Evolutionary conservation across 2,888 invertebrate species (phyloP).

Genomic region (Teleiodes luculella): DNA sequence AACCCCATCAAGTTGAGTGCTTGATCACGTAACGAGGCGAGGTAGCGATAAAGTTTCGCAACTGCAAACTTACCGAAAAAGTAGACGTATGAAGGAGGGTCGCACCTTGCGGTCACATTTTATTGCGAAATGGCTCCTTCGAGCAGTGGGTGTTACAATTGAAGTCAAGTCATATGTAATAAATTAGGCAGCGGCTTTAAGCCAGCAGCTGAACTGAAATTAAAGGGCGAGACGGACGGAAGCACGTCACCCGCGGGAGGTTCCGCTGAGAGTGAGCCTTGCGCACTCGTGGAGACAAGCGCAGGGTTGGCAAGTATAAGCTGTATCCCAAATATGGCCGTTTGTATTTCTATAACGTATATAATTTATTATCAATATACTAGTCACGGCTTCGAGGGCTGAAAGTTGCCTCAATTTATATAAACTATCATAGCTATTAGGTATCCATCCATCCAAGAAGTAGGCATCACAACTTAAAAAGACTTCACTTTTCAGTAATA

Average conservation of each 20-base stretch:
- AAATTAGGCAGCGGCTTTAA: conserved; percentile 31
- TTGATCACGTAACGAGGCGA: conserved; percentile 4
- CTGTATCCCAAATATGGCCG: too few species aligned
- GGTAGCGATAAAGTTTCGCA: neutral
- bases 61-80: neutral
- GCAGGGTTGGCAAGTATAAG: conserved; percentile 49
- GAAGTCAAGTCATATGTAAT: too few species aligned
- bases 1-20: neutral
- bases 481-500: too few species aligned
- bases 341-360: too few species aligned
- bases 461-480: too few species aligned
- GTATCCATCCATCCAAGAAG: too few species aligned
- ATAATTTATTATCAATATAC: too few species aligned
- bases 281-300: conserved; percentile 52
- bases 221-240: conserved; percentile 26
- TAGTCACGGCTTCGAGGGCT: too few species aligned
- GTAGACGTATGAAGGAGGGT: neutral
- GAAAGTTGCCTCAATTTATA: too few species aligned
- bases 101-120: conserved; percentile 21
- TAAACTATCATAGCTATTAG: too few species aligned
- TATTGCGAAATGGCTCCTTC: conserved; percentile 18
- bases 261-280: conserved; percentile 58
- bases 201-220: conserved; percentile 22
- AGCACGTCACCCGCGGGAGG: conserved; percentile 45
- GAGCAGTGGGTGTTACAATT: conserved; percentile 22